Percentiles rank a stretch among this genome's conserved stretches.
phyloP scores from a whole-genome alignment of 1,140 invertebrate species.

The Ceratina japonica region DNA sequence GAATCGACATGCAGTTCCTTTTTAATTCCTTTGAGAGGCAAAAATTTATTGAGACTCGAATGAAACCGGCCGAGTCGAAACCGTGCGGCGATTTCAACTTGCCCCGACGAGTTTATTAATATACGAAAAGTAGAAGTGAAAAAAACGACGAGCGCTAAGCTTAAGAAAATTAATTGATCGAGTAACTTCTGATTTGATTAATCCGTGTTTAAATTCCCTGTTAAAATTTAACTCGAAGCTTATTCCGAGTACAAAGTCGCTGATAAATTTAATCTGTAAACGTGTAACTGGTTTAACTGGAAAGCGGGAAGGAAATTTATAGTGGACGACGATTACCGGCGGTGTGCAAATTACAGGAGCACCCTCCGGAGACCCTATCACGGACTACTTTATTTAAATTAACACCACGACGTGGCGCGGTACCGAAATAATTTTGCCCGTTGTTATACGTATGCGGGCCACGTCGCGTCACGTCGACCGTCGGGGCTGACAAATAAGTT shows the following conservation, averaged over 20 bases:
- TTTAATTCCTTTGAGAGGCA: slow-evolving; percentile 15
- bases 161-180: too few species aligned
- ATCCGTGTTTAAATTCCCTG: too few species aligned
- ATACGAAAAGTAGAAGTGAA: too few species aligned
- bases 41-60: slow-evolving; percentile 6
- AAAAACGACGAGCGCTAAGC: too few species aligned
- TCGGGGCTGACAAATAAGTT: neutral
- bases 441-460: too few species aligned
- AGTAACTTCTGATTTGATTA: too few species aligned
- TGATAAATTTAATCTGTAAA: neutral
- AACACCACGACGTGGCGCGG: neutral
- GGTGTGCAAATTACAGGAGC: neutral
- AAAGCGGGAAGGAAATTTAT: neutral
- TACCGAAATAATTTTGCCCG: neutral
- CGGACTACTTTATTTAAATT: slow-evolving; percentile 17
- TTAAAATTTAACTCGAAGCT: too few species aligned
- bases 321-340: neutral
- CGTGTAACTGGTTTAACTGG: too few species aligned
- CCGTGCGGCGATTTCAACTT: neutral
- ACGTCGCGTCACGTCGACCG: too few species aligned
- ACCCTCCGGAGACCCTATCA: neutral
- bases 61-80: neutral
- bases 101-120: too few species aligned
- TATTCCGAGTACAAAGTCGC: too few species aligned
- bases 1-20: slow-evolving; percentile 15